Evolutionary conservation across 2,113 vertebrate species (phyloP).

Genomic region (Phodopus roborovskii): DNA sequence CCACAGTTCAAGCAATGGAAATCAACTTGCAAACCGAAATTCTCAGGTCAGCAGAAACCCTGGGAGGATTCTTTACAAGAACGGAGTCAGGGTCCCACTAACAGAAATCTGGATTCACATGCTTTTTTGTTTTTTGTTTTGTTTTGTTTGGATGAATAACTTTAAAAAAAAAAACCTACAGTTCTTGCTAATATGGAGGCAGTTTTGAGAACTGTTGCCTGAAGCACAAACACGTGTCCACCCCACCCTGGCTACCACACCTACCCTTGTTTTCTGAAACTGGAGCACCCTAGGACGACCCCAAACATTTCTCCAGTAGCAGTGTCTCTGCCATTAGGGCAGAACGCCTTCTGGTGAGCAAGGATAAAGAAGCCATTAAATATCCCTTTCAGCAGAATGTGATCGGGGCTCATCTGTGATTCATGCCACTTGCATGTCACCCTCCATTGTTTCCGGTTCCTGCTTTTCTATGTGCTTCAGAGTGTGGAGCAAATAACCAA

Average conservation of each 20-base stretch:
- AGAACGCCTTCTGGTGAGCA: neutral
- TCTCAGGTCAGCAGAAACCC: neutral
- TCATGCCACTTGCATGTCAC: neutral
- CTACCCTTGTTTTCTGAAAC: neutral
- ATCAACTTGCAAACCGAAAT: neutral
- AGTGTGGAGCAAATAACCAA: neutral
- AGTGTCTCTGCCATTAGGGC: neutral
- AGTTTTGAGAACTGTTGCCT: neutral
- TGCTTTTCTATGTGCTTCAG: neutral
- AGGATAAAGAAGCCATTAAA: neutral
- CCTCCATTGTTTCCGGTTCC: neutral
- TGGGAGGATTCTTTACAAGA: neutral
- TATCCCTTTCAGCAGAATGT: neutral
- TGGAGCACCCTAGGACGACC: fast-evolving
- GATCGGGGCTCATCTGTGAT: neutral
- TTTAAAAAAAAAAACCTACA: neutral
- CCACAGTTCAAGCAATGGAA: neutral
- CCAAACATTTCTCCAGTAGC: neutral
- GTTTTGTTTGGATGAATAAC: neutral
- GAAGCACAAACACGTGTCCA: neutral
- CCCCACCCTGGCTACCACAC: fast-evolving
- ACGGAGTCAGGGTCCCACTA: neutral
- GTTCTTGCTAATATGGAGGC: neutral
- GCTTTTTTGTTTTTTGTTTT: neutral
- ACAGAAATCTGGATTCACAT: neutral